Evolutionary conservation across 2,888 invertebrate genomes (phyloP).

Genomic region (Dermolepida albohirtum): DNA sequence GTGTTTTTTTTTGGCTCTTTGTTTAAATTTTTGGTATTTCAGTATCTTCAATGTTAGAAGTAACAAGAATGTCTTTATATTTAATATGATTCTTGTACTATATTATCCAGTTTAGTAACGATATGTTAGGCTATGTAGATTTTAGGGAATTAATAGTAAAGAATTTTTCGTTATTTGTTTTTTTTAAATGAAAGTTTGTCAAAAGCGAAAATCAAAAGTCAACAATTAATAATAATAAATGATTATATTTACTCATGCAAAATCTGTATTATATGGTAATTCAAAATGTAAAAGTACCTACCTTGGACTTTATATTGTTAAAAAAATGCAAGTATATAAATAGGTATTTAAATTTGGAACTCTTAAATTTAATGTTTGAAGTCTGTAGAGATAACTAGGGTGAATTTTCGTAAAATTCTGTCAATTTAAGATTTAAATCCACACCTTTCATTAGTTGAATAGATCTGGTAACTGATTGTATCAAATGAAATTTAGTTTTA

Average conservation of each 20-base stretch:
- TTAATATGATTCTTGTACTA: too few relatives aligned
- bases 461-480: too few relatives aligned
- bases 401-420: too few relatives aligned
- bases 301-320: conserved; percentile 9
- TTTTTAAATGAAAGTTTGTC: conserved; percentile 28
- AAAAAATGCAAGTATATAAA: conserved; percentile 27
- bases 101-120: too few relatives aligned
- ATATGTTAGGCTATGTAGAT: conserved; percentile 4
- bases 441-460: too few relatives aligned
- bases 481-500: too few relatives aligned
- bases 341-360: not conserved
- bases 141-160: conserved; percentile 20
- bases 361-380: not conserved
- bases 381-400: too few relatives aligned
- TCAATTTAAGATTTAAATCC: too few relatives aligned
- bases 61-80: not conserved
- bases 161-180: not conserved
- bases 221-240: conserved; percentile 27
- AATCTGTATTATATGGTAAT: conserved; percentile 31
- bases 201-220: conserved; percentile 36
- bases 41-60: conserved; percentile 3
- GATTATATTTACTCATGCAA: conserved; percentile 33
- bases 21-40: not conserved
- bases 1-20: conserved; percentile 13
- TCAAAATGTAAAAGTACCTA: conserved; percentile 19